Evolutionary conservation across 1,140 invertebrate genomes (phyloP).

Genomic region (Chlorops oryzae): DNA sequence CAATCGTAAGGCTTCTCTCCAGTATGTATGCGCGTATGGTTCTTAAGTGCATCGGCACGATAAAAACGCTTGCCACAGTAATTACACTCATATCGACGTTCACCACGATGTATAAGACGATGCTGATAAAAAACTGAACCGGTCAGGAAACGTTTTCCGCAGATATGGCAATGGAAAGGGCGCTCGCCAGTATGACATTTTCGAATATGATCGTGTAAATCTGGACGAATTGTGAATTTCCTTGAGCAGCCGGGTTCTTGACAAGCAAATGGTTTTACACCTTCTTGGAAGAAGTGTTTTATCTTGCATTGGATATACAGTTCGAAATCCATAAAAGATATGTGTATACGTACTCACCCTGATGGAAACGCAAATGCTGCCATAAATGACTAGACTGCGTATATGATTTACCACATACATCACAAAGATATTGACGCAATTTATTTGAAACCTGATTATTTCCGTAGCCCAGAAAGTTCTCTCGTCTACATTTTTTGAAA

Average conservation of each 20-base stretch:
- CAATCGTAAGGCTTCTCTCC: slow-evolving; percentile 65
- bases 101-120: slow-evolving; percentile 72
- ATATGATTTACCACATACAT: slow-evolving; percentile 56
- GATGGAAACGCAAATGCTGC: slow-evolving; percentile 57
- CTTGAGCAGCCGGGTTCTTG: slow-evolving; percentile 56
- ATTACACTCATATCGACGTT: slow-evolving; percentile 69
- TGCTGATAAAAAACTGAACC: slow-evolving; percentile 68
- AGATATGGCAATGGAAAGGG: slow-evolving; percentile 65
- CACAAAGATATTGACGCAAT: slow-evolving; percentile 54
- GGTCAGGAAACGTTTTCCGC: slow-evolving; percentile 66
- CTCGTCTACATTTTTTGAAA: slow-evolving; percentile 33
- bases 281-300: slow-evolving; percentile 23
- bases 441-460: slow-evolving; percentile 12
- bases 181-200: slow-evolving; percentile 62
- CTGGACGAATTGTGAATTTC: slow-evolving; percentile 59
- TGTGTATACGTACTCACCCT: slow-evolving; percentile 38
- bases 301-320: not conserved
- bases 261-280: slow-evolving; percentile 57
- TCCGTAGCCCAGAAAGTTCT: slow-evolving; percentile 28
- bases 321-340: not conserved
- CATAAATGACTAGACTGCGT: slow-evolving; percentile 58
- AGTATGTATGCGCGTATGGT: slow-evolving; percentile 62
- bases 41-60: slow-evolving; percentile 55
- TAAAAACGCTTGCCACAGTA: slow-evolving; percentile 58
- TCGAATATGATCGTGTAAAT: slow-evolving; percentile 61